Evolutionary conservation across 2,888 invertebrate species (phyloP).

Genomic region (Pandemis corylana): DNA sequence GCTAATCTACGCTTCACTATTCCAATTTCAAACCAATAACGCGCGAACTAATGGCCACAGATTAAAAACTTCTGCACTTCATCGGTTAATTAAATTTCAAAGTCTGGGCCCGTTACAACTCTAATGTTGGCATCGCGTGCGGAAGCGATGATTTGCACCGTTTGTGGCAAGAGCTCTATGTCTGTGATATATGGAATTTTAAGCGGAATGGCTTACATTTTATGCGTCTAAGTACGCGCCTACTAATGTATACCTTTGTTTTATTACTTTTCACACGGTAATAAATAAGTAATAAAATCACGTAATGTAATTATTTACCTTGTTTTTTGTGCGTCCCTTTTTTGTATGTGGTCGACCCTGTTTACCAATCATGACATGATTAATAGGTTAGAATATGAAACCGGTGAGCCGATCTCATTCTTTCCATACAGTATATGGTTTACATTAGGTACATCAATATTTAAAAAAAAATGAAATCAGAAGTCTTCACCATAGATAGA

Average conservation of each 20-base stretch:
- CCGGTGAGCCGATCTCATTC: too few species aligned
- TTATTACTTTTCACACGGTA: not conserved
- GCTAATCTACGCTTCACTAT: slow-evolving; percentile 12
- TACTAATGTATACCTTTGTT: not conserved
- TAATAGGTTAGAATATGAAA: too few species aligned
- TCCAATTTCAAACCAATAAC: slow-evolving; percentile 39
- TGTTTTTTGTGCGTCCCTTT: not conserved
- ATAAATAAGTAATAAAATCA: not conserved
- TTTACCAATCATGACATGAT: not conserved
- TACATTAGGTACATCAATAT: too few species aligned
- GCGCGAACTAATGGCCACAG: slow-evolving; percentile 32
- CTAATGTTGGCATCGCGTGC: slow-evolving; percentile 40
- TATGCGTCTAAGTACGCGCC: not conserved
- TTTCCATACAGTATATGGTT: too few species aligned
- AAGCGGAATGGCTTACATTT: slow-evolving; percentile 30
- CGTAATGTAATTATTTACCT: not conserved
- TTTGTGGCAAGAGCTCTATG: slow-evolving; percentile 8
- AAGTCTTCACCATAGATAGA: not conserved
- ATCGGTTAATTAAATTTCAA: slow-evolving; percentile 41
- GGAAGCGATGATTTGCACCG: slow-evolving; percentile 12
- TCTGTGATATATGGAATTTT: slow-evolving; percentile 29
- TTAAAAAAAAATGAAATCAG: not conserved
- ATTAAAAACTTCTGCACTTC: slow-evolving; percentile 41
- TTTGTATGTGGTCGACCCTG: not conserved
- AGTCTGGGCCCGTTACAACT: slow-evolving; percentile 32